Evolutionary conservation across 2,888 invertebrate genomes (phyloP), one percentile per base, ranked within the genome.

Genomic region (Trachelus stipa): DNA sequence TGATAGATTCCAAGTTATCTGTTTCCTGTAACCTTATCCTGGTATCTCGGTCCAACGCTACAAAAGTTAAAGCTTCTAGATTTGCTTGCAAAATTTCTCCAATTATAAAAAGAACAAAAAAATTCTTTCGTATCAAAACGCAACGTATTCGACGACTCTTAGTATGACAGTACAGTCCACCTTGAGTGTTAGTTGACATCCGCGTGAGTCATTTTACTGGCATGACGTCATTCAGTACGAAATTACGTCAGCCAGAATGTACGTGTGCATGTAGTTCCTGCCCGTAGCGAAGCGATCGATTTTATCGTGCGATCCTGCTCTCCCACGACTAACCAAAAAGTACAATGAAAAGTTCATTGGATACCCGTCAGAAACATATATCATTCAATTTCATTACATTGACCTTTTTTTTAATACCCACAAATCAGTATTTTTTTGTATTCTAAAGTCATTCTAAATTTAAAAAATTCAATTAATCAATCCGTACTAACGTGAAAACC

Each of bases 201-300:
- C 40, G 76, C 71, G 71, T 77, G 77, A 77, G 77, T 77, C 77
- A 77, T 74, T 69, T 75, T 71, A 75, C n/a, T 77, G 73, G 69
- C 40, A 77, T 77, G 77, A 77, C 77, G 77, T 75, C 77, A 77
- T 75, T 34, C 71, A 33, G 31, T 71, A 71, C 71, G 12, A 34
- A 71, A 34, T 71, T 71, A 71, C 71, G 71, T 71, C 71, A 71
- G 33, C 71, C 15, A 15, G 71, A 23, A 56, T 23, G 23, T 56
- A 23, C 9, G 56, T 56, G 23, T 56, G 56, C 56, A 56, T 6
- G 56, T 56, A 56, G 23, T 56, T 56, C 23, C 56, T 23, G 15
- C 23, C 9, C 56, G 23, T 23, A 56, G 56, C 56, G 2, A 56
- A 56, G 6, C 56, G 56, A 75, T 75, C 68, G 75, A 34, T 69